These are phyloP conservation scores for Nixonia krombeini DNA, from an alignment of 1,140 invertebrate species.

Conservation along the genomic window DNA sequence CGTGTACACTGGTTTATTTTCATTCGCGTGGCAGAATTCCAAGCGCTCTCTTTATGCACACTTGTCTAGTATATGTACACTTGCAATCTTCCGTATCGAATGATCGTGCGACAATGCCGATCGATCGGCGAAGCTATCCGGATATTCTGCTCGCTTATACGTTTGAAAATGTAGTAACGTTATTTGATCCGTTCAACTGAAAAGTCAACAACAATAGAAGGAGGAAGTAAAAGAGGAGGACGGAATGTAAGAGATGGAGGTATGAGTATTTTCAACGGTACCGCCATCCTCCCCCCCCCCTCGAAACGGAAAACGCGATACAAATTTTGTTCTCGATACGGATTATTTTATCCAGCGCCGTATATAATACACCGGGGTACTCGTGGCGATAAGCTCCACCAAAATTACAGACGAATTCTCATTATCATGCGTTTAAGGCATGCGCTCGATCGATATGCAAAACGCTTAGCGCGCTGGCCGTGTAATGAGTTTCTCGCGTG, in stretches of 20 bases:
- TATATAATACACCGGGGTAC: conserved; percentile 37
- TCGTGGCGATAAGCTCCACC: conserved; percentile 42
- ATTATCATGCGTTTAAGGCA: conserved; percentile 48
- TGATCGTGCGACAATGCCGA: conserved; percentile 32
- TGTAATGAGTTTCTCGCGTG: conserved; percentile 49
- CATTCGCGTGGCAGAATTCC: conserved; percentile 56
- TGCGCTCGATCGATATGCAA: conserved; percentile 43
- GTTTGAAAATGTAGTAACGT: no score
- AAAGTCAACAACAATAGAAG: no score
- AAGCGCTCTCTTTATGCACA: conserved; percentile 47
- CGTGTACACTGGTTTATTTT: conserved; percentile 62
- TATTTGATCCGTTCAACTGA: no score
- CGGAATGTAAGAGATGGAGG: no score
- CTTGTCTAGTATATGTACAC: conserved; percentile 39
- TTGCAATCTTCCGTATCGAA: conserved; percentile 34
- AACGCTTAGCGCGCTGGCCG: conserved; percentile 39
- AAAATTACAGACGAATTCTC: conserved; percentile 47
- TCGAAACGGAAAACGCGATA: no score
- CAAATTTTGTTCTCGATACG: no score
- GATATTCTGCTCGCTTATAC: no score
- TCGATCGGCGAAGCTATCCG: conserved; percentile 18
- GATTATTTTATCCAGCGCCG: conserved; percentile 28
- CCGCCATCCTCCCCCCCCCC: no score
- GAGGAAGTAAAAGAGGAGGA: no score
- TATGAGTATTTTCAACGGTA: no score